phyloP scores from a whole-genome alignment of 2,888 invertebrate genomes.

The Diloba caeruleocephala region DNA sequence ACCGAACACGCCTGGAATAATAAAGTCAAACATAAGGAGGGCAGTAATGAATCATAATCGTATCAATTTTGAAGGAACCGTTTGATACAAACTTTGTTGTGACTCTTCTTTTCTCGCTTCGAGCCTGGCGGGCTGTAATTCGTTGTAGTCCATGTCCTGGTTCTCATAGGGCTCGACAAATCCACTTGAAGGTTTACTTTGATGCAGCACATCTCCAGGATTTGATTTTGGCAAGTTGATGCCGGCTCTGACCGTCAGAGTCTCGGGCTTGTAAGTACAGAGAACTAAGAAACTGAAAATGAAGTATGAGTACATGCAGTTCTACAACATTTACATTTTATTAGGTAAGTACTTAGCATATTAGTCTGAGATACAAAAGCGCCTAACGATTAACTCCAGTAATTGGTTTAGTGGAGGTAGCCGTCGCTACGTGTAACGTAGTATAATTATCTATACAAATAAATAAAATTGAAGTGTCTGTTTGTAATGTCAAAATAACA shows the following conservation, averaged over 20 bases:
- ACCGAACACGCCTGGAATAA: slow-evolving; percentile 81
- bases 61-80: slow-evolving; percentile 15
- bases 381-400: too few relatives aligned
- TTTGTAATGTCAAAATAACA: too few relatives aligned
- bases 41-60: slow-evolving; percentile 25
- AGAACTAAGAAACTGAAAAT: slow-evolving; percentile 92
- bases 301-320: too few relatives aligned
- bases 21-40: slow-evolving; percentile 23
- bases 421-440: too few relatives aligned
- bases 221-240: slow-evolving; percentile 91
- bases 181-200: slow-evolving; percentile 76
- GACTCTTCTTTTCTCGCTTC: slow-evolving; percentile 79
- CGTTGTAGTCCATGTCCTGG: slow-evolving; percentile 81
- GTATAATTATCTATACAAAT: too few relatives aligned
- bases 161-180: slow-evolving; percentile 82
- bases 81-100: slow-evolving; percentile 72
- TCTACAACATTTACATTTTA: too few relatives aligned
- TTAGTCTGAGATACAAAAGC: too few relatives aligned
- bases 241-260: slow-evolving; percentile 94
- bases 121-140: slow-evolving; percentile 83
- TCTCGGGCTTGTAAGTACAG: slow-evolving; percentile 95
- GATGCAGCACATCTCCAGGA: slow-evolving; percentile 84
- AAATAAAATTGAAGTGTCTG: too few relatives aligned
- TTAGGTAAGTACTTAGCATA: too few relatives aligned
- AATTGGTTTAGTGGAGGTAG: too few relatives aligned